phyloP scores from a whole-genome alignment of 2,888 invertebrate species.

The Nasonia oneida region DNA sequence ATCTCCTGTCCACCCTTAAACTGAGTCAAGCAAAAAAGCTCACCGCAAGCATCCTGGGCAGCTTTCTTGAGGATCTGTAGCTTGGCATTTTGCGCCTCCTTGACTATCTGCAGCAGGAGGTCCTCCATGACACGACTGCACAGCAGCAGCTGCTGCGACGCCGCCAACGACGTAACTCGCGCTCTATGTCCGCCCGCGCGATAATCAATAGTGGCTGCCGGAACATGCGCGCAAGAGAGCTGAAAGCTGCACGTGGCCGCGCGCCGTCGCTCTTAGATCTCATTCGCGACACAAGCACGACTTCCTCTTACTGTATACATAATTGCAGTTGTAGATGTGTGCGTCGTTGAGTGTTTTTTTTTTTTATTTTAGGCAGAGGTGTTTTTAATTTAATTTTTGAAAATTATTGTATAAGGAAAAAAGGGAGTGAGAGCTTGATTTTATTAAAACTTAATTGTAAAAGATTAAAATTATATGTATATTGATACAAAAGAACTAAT shows the following conservation, averaged over 20 bases:
- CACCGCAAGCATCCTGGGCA: constrained; percentile 93
- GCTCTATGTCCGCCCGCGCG: background rate
- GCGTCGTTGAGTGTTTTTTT: too few relatives aligned
- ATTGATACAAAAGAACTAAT: background rate
- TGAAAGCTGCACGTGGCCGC: constrained; percentile 29
- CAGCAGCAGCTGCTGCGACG: background rate
- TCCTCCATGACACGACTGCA: constrained; percentile 87
- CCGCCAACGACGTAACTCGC: background rate
- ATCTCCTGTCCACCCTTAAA: background rate
- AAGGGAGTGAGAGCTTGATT: background rate
- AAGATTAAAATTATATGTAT: background rate
- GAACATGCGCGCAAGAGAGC: constrained; percentile 39
- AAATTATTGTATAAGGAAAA: background rate
- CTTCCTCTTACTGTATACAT: background rate
- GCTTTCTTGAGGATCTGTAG: constrained; percentile 87
- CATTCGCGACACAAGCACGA: background rate
- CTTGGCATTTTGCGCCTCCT: constrained; percentile 91
- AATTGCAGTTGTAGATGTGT: too few relatives aligned
- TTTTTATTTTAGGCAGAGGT: too few relatives aligned
- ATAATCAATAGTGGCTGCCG: constrained; percentile 45
- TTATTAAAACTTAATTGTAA: too few relatives aligned
- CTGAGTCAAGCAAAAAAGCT: background rate
- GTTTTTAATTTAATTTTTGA: background rate
- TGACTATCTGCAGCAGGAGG: constrained; percentile 90
- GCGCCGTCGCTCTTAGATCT: background rate